phyloP scores from a whole-genome alignment of 1,140 invertebrate genomes.

The Tenebrio molitor region DNA sequence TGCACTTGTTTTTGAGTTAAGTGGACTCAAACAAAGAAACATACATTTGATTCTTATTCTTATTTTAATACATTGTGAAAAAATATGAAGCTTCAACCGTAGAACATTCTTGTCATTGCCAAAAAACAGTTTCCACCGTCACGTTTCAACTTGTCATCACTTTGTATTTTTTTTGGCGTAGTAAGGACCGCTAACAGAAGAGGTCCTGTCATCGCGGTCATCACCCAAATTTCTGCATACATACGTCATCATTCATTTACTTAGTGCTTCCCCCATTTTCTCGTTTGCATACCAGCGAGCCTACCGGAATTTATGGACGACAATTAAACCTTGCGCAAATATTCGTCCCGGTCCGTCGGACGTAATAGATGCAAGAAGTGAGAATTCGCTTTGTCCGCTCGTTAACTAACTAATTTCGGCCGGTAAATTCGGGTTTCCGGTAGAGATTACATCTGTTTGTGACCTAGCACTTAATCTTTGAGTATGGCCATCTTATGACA shows the following conservation, averaged over 20 bases:
- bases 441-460: slow-evolving; percentile 56
- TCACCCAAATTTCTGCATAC: slow-evolving; percentile 29
- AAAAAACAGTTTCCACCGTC: no score
- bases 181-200: not conserved
- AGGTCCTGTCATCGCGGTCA: not conserved
- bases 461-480: slow-evolving; percentile 55
- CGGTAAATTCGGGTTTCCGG: slow-evolving; percentile 49
- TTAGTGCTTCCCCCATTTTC: slow-evolving; percentile 31
- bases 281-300: slow-evolving; percentile 48
- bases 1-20: no score
- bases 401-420: slow-evolving; percentile 52
- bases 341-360: slow-evolving; percentile 32
- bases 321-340: slow-evolving; percentile 53
- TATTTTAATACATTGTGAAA: no score
- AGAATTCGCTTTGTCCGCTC: slow-evolving; percentile 50
- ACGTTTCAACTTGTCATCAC: no score
- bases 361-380: slow-evolving; percentile 50
- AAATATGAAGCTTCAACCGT: no score
- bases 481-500: slow-evolving; percentile 54
- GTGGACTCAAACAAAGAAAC: no score
- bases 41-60: no score
- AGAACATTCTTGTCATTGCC: no score
- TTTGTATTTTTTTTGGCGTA: no score
- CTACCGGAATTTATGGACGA: slow-evolving; percentile 51
- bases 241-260: slow-evolving; percentile 51